phyloP scores from a whole-genome alignment of 1,140 invertebrate genomes.

The Euura saliciscinereae region DNA sequence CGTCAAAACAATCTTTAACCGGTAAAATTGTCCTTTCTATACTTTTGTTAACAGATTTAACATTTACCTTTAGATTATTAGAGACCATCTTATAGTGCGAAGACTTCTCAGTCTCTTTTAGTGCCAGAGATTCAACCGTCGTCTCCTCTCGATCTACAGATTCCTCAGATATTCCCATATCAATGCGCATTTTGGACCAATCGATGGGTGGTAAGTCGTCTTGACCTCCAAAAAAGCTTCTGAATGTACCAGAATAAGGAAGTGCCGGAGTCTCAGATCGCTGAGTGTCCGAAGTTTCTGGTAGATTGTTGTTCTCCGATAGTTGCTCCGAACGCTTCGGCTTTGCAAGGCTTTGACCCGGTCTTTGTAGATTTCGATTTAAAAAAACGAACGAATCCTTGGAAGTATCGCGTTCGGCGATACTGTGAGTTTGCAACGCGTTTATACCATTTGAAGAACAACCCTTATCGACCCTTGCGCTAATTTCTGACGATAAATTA shows the following conservation, averaged over 20 bases:
- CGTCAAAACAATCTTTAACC: not conserved
- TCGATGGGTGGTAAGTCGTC: slow-evolving; percentile 21
- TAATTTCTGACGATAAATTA: too few relatives aligned
- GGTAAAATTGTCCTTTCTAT: not conserved
- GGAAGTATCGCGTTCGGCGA: too few relatives aligned
- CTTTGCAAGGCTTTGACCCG: too few relatives aligned
- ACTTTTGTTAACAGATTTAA: not conserved
- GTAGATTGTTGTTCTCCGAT: too few relatives aligned
- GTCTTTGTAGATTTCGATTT: too few relatives aligned
- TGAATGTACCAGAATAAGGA: slow-evolving; percentile 28
- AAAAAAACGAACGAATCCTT: too few relatives aligned
- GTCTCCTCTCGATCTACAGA: too few relatives aligned
- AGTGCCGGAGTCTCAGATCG: not conserved
- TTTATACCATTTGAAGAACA: too few relatives aligned
- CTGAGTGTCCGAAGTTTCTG: too few relatives aligned
- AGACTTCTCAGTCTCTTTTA: not conserved
- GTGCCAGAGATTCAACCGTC: not conserved
- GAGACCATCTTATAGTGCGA: not conserved
- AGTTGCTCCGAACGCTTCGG: too few relatives aligned
- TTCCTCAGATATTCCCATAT: not conserved
- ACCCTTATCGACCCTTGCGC: too few relatives aligned
- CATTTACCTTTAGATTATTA: not conserved
- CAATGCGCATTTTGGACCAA: slow-evolving; percentile 25
- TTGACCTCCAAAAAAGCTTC: slow-evolving; percentile 18
- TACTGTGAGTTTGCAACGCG: too few relatives aligned